Evolutionary conservation across 1,140 invertebrate genomes (phyloP), one percentile per base, ranked within the genome.

Genomic region (Phortica variegata): DNA sequence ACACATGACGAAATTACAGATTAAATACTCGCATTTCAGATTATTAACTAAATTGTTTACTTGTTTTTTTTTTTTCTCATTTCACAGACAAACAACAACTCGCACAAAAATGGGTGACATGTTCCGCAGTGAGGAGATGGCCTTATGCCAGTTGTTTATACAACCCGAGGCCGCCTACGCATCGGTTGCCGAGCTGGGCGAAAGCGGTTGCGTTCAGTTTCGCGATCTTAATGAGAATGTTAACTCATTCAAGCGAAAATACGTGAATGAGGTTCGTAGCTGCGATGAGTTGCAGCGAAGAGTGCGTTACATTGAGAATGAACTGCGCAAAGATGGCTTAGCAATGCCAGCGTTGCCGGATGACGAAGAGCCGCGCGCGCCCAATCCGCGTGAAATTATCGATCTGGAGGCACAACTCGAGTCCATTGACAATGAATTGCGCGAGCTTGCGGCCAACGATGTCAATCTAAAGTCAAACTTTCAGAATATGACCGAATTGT

Each of bases 371-470:
- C 95, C 95, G 0, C 92, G 95, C 74, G 95, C 97, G 10, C 97
- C 97, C 0, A 93, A 95, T 63, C 95, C 96, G 0, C 82, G 95
- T 38, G 97, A 99, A 79, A 98, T 98, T 90, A 96, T 98, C 53
- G 60, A 76, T 46, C 71, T 78, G 15, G 73, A 95, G 86, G 91
- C 91, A 1, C 89, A 91, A 56, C 84, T 96, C 68, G 93, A 96
- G 73, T 94, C 95, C 78, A 87, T 92, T 4, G 93, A 96, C 75
- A 90, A 89, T 61, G 93, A 97, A 77, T 86, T 97, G 54, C 80
- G 90, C 37, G 93, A 96, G 79, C 82, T 98, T 34, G 96, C 93
- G 53, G 87, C 90, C 53, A 98, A 97, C 73, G 90, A 91, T 6
- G 89, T 95, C 43, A 93, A 91, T 62, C 75, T 99, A 58, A 94